These are phyloP conservation scores for Ashinkailepas kermadecensis DNA, from an alignment of 2,888 invertebrate genomes.

Conservation along the genomic window DNA sequence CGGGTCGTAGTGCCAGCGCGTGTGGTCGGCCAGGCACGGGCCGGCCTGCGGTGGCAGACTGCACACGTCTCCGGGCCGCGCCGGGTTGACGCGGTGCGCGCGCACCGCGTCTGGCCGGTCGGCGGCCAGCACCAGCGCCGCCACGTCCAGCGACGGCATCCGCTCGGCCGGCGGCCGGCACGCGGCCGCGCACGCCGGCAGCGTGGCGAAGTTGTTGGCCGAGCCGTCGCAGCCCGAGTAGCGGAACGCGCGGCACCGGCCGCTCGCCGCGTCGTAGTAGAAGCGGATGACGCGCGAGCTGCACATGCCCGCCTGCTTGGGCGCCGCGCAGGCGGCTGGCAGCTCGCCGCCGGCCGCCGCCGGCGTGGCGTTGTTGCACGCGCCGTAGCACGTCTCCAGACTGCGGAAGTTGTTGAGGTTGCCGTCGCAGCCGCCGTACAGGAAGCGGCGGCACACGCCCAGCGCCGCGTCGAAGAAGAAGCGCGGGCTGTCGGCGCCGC, in stretches of 20 bases:
- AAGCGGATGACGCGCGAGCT: neutral
- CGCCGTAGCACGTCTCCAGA: neutral
- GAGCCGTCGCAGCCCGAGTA: constrained; percentile 19
- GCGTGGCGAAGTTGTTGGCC: neutral
- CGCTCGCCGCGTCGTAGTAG: neutral
- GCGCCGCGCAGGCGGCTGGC: neutral
- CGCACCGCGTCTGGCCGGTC: no score
- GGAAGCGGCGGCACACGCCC: constrained; percentile 42
- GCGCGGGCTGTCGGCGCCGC: constrained; percentile 34
- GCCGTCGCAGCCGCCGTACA: constrained; percentile 47
- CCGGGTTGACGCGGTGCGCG: neutral
- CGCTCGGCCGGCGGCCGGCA: neutral
- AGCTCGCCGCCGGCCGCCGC: neutral
- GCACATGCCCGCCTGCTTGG: neutral
- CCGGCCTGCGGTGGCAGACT: neutral
- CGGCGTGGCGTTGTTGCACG: neutral
- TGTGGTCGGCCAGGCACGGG: neutral
- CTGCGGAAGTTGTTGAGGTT: constrained; percentile 37
- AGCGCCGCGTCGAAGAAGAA: constrained; percentile 16
- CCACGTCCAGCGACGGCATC: neutral
- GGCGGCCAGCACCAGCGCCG: neutral
- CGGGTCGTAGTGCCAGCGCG: constrained; percentile 14
- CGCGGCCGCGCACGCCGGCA: neutral
- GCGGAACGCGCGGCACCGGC: neutral
- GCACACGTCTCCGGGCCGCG: neutral